Base-by-base conservation (phyloP, 2,888 invertebrate genomes). In the Pecten maximus region DNA sequence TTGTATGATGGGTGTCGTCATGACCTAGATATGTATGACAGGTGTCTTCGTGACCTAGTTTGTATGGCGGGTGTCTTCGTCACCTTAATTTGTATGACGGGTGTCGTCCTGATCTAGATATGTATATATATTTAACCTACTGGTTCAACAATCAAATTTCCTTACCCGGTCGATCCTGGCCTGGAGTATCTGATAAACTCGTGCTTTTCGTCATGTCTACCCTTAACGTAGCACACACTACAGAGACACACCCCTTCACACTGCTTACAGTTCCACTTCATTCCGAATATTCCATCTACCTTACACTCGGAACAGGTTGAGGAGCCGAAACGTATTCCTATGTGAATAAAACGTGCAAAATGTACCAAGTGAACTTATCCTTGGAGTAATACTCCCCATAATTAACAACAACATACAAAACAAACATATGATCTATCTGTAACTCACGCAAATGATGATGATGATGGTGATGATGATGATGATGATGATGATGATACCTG, bases 401-500 rank as follows among this genome's bases (percentile, higher is more conserved):
- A 8, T 4, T 44, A 8, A 44, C 44, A 44, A 8, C 44, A 12
- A 44, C n/a, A n/a, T n/a, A n/a, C n/a, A n/a, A n/a, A n/a, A n/a
- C n/a, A n/a, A n/a, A n/a, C n/a, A n/a, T n/a, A n/a, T n/a, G n/a
- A n/a, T n/a, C n/a, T n/a, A n/a, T n/a, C n/a, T n/a, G n/a, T n/a
- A n/a, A n/a, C n/a, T n/a, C n/a, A n/a, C n/a, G n/a, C n/a, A n/a
- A n/a, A n/a, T n/a, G 54, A 54, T 54, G 54, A 54, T 54, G 54
- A 54, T 54, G 54, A 54, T 54, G 54, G 23, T 54, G 54, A 54
- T 54, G 54, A 54, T 54, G 54, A 54, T 54, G 54, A 54, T 54
- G 54, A 54, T 54, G 54, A 54, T 54, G 54, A 54, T n/a, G 54
- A 54, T n/a, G 54, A 54, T n/a, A 98, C 98, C 98, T 95, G 98